These are phyloP conservation scores for Taurulus bubalis DNA, from an alignment of 2,113 vertebrate genomes.

Conservation along the genomic window DNA sequence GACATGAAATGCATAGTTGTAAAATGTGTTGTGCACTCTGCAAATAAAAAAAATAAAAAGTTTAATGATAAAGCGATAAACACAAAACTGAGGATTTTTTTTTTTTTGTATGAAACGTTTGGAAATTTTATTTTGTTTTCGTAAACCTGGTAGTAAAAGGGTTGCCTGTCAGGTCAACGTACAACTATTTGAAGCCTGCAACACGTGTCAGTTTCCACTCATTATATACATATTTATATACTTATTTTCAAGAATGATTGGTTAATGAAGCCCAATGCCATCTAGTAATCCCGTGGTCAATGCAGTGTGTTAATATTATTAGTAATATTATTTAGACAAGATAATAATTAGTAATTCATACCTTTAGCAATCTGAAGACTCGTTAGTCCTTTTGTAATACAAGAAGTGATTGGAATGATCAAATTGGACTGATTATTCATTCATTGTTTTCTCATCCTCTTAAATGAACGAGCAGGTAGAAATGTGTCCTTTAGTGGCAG, in stretches of 20 bases:
- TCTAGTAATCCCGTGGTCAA: not conserved
- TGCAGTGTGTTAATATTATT: conserved; percentile 21
- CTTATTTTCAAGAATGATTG: not conserved
- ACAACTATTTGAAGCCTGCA: no score
- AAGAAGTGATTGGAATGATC: conserved; percentile 34
- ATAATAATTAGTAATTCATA: conserved; percentile 26
- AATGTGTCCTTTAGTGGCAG: not conserved
- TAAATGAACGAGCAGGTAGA: conserved; percentile 10
- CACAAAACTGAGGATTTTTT: not conserved
- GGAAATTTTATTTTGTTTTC: not conserved
- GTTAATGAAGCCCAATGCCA: not conserved
- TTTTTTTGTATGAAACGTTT: not conserved
- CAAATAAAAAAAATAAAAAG: not conserved
- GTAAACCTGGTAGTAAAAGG: not conserved
- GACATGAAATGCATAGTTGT: not conserved
- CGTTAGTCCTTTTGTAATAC: conserved; percentile 21
- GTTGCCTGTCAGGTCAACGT: not conserved
- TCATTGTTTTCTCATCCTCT: conserved; percentile 18
- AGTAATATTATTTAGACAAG: conserved; percentile 17
- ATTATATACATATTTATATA: no score
- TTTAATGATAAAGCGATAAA: not conserved
- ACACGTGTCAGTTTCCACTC: no score
- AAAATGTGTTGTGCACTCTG: not conserved
- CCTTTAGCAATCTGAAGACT: conserved; percentile 21
- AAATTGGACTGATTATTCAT: conserved; percentile 43